Conservation (phyloP, 1,140 invertebrate genomes). For the Drosophila pruinosa region DNA sequence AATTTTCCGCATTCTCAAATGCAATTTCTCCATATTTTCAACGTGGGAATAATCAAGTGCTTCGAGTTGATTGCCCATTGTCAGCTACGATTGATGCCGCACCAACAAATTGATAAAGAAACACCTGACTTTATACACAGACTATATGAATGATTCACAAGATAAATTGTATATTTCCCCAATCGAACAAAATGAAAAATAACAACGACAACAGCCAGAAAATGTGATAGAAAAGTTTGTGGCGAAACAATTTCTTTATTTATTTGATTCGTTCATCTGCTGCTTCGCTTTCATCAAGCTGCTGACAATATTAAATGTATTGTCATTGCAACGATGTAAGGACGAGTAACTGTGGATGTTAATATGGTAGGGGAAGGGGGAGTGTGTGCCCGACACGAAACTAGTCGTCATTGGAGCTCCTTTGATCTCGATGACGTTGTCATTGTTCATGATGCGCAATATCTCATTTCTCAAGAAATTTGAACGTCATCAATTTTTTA, state of each 20-base stretch:
- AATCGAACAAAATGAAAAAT: slow-evolving; percentile 29
- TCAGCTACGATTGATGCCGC: slow-evolving; percentile 4
- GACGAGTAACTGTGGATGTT: neutral
- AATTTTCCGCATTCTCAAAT: slow-evolving; percentile 9
- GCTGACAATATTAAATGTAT: slow-evolving; percentile 68
- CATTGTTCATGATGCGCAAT: slow-evolving; percentile 65
- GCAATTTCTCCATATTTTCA: slow-evolving; percentile 8
- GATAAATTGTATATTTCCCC: slow-evolving; percentile 60
- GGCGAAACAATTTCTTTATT: slow-evolving; percentile 41
- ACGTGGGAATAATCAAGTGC: slow-evolving; percentile 24
- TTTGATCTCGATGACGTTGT: slow-evolving; percentile 68
- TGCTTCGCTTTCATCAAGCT: slow-evolving; percentile 20
- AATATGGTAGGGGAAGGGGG: too few relatives aligned
- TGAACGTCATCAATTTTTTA: slow-evolving; percentile 71
- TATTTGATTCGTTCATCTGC: neutral
- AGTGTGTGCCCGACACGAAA: slow-evolving; percentile 32
- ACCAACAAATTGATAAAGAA: slow-evolving; percentile 13
- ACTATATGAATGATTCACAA: slow-evolving; percentile 53
- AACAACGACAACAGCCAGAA: slow-evolving; percentile 21
- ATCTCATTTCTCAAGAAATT: slow-evolving; percentile 69
- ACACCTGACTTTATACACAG: slow-evolving; percentile 35
- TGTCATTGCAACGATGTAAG: slow-evolving; percentile 54
- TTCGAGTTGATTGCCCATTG: slow-evolving; percentile 40
- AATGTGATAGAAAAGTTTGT: slow-evolving; percentile 39
- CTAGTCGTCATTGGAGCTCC: slow-evolving; percentile 52